Evolutionary conservation across 2,888 invertebrate genomes (phyloP).

Genomic region (Stenodema calcarata): DNA sequence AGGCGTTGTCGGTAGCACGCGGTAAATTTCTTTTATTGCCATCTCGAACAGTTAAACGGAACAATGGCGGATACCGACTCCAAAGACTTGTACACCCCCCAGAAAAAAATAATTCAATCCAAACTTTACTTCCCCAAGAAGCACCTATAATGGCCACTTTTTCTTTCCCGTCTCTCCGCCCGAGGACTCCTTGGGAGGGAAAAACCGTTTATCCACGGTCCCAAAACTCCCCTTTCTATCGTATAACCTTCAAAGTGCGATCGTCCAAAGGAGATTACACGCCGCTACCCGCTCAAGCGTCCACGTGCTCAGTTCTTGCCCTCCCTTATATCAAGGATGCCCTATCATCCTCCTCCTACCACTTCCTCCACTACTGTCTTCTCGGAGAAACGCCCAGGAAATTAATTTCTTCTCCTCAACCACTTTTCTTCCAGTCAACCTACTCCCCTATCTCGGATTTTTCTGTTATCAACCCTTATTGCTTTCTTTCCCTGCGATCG

Average conservation of each 20-base stretch:
- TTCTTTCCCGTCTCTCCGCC: not conserved
- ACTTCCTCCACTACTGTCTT: not conserved
- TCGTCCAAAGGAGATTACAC: slow-evolving; percentile 34
- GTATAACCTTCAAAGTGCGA: slow-evolving; percentile 36
- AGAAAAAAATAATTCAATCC: slow-evolving; percentile 31
- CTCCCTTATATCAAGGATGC: not conserved
- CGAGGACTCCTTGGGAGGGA: not conserved
- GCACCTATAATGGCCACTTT: slow-evolving; percentile 41
- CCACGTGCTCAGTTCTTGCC: slow-evolving; percentile 16
- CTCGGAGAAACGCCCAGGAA: slow-evolving; percentile 5
- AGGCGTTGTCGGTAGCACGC: not conserved
- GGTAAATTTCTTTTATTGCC: not conserved
- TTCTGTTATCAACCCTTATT: slow-evolving; percentile 38
- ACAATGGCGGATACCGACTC: not conserved
- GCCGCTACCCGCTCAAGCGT: slow-evolving; percentile 6
- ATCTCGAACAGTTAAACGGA: slow-evolving; percentile 12
- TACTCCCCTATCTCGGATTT: slow-evolving; percentile 26
- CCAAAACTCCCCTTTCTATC: not conserved
- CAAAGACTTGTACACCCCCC: not conserved
- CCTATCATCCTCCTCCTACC: not conserved
- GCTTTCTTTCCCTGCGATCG: slow-evolving; percentile 5
- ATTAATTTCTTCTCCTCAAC: slow-evolving; percentile 39
- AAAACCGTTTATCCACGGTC: slow-evolving; percentile 27
- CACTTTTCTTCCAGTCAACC: slow-evolving; percentile 38
- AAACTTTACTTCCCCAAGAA: slow-evolving; percentile 23